Percentiles rank a stretch among this genome's conserved stretches.
Evolutionary conservation across 1,140 invertebrate genomes (phyloP).

Genomic region (Brachionus paranguensis): DNA sequence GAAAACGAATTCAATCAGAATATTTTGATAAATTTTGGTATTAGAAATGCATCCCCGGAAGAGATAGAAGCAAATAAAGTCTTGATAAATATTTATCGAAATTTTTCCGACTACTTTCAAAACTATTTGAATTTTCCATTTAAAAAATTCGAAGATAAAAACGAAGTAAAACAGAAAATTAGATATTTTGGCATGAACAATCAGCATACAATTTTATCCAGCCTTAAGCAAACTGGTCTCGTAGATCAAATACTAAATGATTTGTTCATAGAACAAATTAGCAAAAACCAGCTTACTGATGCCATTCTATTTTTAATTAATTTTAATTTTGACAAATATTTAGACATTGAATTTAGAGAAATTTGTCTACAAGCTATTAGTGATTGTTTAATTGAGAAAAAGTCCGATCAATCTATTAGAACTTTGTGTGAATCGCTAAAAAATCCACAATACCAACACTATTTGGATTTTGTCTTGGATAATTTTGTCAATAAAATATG

Average conservation of each 20-base stretch:
- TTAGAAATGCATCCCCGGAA: background rate
- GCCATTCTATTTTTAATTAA: background rate
- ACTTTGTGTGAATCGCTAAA: background rate
- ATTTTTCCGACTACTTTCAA: background rate
- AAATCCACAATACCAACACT: background rate
- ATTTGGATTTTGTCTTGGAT: background rate
- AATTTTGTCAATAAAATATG: background rate
- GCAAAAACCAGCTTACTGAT: background rate
- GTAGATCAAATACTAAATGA: background rate
- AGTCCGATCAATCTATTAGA: background rate
- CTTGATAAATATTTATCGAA: background rate
- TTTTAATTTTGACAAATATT: background rate
- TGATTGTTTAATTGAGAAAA: background rate
- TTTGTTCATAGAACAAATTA: background rate
- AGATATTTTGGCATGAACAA: background rate
- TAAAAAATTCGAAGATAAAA: background rate
- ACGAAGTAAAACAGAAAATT: background rate
- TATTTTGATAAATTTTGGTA: background rate
- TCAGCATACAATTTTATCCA: background rate
- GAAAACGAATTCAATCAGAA: background rate
- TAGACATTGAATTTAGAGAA: background rate
- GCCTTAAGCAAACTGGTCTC: background rate
- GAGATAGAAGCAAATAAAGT: background rate
- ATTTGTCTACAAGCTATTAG: background rate
- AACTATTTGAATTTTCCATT: background rate